Percentiles rank a stretch among this genome's conserved stretches.
phyloP scores from a whole-genome alignment of 2,797 vertebrate genomes.

The Mormyrops attenuatus region DNA sequence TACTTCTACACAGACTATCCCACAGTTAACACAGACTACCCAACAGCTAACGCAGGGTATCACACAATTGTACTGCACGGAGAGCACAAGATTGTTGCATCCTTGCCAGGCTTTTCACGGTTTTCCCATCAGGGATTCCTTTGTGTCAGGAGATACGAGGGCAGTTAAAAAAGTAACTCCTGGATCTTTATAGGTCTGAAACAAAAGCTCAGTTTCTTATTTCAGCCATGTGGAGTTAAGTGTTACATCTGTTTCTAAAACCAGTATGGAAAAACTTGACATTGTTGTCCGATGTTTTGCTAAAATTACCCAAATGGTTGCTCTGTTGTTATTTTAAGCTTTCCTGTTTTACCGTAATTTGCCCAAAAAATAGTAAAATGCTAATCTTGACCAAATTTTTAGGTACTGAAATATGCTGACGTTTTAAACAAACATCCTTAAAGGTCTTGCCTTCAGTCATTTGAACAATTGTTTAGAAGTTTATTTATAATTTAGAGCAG shows the following conservation, averaged over 20 bases:
- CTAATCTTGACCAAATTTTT: not conserved
- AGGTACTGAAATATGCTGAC: not conserved
- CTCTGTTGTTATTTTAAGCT: not conserved
- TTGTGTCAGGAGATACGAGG: not conserved
- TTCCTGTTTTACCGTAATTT: not conserved
- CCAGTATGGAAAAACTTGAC: conserved; percentile 15
- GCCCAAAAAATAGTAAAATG: not conserved
- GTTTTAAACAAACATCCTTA: conserved; percentile 7
- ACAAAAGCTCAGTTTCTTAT: not conserved
- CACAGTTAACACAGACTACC: not conserved
- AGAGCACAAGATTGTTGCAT: not conserved
- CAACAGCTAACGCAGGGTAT: not conserved
- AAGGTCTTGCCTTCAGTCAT: not conserved
- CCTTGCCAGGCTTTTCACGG: not conserved
- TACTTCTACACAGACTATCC: no score
- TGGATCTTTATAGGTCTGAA: not conserved
- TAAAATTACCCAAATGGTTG: not conserved
- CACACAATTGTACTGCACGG: not conserved
- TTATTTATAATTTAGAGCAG: not conserved
- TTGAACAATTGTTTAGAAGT: conserved; percentile 4
- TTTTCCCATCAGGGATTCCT: not conserved
- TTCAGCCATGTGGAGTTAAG: not conserved
- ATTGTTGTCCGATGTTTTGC: conserved; percentile 16
- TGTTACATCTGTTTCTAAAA: conserved; percentile 6
- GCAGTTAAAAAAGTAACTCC: conserved; percentile 4